These are phyloP conservation scores for Eublepharis macularius DNA, from an alignment of 2,113 vertebrate species.

Conservation along the genomic window DNA sequence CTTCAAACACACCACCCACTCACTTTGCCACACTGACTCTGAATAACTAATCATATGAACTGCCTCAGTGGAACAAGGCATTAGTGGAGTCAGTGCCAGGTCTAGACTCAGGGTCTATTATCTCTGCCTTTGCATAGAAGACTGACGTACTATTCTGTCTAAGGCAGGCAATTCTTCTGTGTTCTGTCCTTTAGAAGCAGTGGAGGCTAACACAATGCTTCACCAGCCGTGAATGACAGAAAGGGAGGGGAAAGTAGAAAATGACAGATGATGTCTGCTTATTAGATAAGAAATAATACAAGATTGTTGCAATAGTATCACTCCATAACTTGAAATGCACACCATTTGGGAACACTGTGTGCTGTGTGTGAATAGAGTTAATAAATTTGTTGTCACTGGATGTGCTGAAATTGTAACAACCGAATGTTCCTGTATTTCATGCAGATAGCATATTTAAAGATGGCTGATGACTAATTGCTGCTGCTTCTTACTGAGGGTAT, in stretches of 20 bases:
- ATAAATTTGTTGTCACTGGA: not conserved
- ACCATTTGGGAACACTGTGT: not conserved
- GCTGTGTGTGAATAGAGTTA: not conserved
- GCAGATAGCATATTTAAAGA: not conserved
- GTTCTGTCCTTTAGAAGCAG: not conserved
- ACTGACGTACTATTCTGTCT: not conserved
- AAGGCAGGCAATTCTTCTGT: not conserved
- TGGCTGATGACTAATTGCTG: not conserved
- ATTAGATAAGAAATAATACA: not conserved
- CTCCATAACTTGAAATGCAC: not conserved
- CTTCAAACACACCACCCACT: too few species aligned
- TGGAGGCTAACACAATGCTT: not conserved
- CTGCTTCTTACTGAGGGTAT: not conserved
- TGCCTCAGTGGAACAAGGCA: not conserved
- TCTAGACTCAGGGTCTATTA: not conserved
- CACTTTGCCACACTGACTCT: too few species aligned
- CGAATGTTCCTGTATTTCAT: constrained; percentile 7
- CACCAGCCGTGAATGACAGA: not conserved
- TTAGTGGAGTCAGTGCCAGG: not conserved
- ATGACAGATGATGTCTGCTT: not conserved
- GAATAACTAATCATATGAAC: not conserved
- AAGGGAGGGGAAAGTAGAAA: not conserved
- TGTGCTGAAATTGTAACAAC: not conserved
- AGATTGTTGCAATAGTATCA: not conserved
- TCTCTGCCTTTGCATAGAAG: not conserved